phyloP scores from a whole-genome alignment of 2,888 invertebrate genomes.

The Deroplatys truncata region DNA sequence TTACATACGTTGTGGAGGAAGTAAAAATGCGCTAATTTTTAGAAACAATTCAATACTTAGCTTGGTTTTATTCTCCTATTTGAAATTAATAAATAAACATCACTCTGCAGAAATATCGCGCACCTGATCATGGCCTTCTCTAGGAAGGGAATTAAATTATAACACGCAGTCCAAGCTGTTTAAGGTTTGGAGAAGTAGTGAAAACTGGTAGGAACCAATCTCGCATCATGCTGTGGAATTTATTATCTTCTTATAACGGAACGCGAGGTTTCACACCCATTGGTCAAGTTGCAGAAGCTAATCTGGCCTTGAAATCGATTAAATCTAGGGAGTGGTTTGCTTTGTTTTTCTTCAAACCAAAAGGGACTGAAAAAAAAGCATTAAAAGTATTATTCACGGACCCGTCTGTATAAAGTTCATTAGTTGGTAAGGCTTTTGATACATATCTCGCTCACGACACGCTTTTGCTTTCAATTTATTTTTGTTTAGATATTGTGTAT shows the following conservation, averaged over 20 bases:
- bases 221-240: neutral
- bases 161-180: too few relatives aligned
- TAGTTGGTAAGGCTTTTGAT: neutral
- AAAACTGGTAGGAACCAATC: neutral
- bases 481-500: neutral
- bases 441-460: too few relatives aligned
- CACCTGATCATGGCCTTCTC: too few relatives aligned
- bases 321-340: neutral
- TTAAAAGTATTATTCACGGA: neutral
- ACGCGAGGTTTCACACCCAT: neutral
- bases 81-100: too few relatives aligned
- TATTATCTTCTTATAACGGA: neutral
- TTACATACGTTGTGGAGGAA: too few relatives aligned
- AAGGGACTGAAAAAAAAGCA: neutral
- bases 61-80: too few relatives aligned
- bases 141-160: too few relatives aligned
- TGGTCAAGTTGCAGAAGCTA: neutral
- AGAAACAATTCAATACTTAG: too few relatives aligned
- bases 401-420: neutral
- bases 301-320: neutral
- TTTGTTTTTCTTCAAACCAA: neutral
- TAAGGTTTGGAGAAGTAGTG: neutral
- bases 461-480: neutral
- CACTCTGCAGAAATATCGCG: too few relatives aligned
- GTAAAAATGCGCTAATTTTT: too few relatives aligned